Evolutionary conservation across 1,140 invertebrate species (phyloP), one percentile per base, ranked within the genome.

Genomic region (Aphidius ervi): DNA sequence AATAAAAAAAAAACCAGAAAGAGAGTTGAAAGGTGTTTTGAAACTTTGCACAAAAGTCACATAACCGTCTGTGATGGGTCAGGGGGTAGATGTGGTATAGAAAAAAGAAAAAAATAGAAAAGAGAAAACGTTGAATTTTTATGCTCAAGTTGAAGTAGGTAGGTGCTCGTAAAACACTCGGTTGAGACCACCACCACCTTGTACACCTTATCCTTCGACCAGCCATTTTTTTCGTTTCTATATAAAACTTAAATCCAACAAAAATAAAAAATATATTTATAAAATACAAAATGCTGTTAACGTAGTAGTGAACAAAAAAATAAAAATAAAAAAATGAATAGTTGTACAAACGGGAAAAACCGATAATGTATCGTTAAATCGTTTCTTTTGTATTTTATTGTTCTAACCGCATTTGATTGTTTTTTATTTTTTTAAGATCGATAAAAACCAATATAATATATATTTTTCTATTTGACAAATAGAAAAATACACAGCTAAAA

Each of bases 21-120:
- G n/a, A 46, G n/a, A 54, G 46, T 46, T 39, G 23, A 43, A 46
- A n/a, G 41, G 43, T 16, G 37, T 45, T 52, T 48, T 42, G 49
- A 9, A 59, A 55, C 46, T 61, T 61, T 49, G 37, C 46, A 61
- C 56, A 56, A 64, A 64, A 64, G 56, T 64, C 59, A 61, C 59
- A 61, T 61, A 64, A 61, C 40, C 58, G 59, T 64, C 52, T 40
- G 46, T 16, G 46, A 50, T 23, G 37, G 16, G 31, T 31, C 31
- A 10, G 47, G 6, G 6, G 20, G 20, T 23, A 48, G 1, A 9
- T 3, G 20, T 48, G 23, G 23, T 31, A 23, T 23, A 23, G 3
- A 23, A 23, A 31, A 31, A 3, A 31, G 0, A 31, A 31, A 31
- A 31, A 31, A 31, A 31, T 23, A n/a, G n/a, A 16, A 47, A 58